phyloP scores from a whole-genome alignment of 1,140 invertebrate species.

The Drosophila simulans region DNA sequence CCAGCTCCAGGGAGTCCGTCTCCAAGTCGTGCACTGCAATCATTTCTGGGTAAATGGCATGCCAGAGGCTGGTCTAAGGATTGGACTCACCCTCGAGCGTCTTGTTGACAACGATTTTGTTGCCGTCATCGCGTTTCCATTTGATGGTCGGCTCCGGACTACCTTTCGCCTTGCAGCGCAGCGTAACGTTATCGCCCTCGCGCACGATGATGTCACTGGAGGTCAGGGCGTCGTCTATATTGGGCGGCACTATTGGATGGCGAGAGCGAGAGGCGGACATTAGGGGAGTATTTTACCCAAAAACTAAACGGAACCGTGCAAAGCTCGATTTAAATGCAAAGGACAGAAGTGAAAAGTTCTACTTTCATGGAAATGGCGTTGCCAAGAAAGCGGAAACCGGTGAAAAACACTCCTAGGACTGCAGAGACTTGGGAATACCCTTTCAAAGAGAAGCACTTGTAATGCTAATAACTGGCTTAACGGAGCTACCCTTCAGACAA shows the following conservation, averaged over 20 bases:
- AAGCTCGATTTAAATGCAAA: too few species aligned
- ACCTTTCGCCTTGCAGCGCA: conserved; percentile 94
- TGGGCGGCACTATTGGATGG: conserved; percentile 91
- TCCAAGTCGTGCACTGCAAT: conserved; percentile 91
- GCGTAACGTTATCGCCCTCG: conserved; percentile 94
- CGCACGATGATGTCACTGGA: conserved; percentile 96
- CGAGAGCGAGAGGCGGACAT: conserved; percentile 37
- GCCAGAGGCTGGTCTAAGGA: background rate
- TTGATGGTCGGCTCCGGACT: conserved; percentile 94
- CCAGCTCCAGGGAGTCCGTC: conserved; percentile 92
- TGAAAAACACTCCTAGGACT: too few species aligned
- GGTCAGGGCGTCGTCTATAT: conserved; percentile 95
- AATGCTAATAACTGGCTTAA: too few species aligned
- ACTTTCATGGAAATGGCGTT: too few species aligned
- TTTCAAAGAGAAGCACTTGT: too few species aligned
- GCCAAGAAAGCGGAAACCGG: too few species aligned
- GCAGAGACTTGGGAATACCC: too few species aligned
- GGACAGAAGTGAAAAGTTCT: too few species aligned
- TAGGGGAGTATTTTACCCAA: background rate
- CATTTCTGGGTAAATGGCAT: background rate
- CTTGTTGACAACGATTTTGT: conserved; percentile 93
- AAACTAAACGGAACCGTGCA: too few species aligned
- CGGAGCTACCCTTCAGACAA: too few species aligned
- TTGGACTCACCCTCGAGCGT: conserved; percentile 88
- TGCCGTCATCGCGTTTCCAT: conserved; percentile 95